phyloP scores from a whole-genome alignment of 1,140 invertebrate genomes.

The Eumeta japonica region DNA sequence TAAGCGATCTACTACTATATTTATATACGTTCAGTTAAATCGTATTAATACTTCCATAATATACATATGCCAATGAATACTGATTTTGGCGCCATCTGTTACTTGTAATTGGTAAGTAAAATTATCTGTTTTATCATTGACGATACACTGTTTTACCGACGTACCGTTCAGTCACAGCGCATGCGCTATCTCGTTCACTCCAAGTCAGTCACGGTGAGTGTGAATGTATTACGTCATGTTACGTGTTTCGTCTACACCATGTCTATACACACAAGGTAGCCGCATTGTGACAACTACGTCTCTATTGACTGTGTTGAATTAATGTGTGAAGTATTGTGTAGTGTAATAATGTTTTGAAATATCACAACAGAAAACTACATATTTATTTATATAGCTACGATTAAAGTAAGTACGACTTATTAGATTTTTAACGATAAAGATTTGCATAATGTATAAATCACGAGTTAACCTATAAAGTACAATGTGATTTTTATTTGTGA shows the following conservation, averaged over 20 bases:
- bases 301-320: background rate
- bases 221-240: too few species aligned
- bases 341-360: too few species aligned
- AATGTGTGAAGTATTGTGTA: background rate
- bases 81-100: slow-evolving; percentile 28
- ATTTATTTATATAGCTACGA: too few species aligned
- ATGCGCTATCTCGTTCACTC: slow-evolving; percentile 36
- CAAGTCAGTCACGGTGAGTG: slow-evolving; percentile 17
- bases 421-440: too few species aligned
- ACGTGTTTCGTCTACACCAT: too few species aligned
- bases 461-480: background rate
- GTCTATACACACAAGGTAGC: background rate
- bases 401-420: too few species aligned
- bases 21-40: too few species aligned
- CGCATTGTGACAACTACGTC: background rate
- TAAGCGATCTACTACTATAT: too few species aligned
- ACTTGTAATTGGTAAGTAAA: too few species aligned
- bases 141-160: slow-evolving; percentile 28
- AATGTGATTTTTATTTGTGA: background rate
- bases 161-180: slow-evolving; percentile 20
- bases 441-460: slow-evolving; percentile 3
- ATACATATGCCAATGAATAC: background rate
- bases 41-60: too few species aligned
- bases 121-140: slow-evolving; percentile 3
- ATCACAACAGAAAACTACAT: too few species aligned